Percentiles rank a stretch among this genome's conserved stretches.
phyloP scores from a whole-genome alignment of 35 echinoderm and acorn worm genomes.

The Acanthaster planci region DNA sequence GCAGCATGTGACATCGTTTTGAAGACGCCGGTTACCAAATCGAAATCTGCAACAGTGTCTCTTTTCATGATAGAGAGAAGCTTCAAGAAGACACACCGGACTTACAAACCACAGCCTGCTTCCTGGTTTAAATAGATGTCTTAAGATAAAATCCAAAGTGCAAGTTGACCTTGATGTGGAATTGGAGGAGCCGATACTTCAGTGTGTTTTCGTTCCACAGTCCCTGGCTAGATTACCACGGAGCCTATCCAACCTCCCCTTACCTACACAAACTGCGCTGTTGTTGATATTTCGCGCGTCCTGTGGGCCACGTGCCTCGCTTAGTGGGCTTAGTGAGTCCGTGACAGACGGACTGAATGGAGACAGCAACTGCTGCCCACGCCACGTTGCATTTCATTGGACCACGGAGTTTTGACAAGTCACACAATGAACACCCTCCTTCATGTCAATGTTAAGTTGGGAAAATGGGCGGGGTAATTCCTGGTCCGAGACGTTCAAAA shows the following conservation, averaged over 20 bases:
- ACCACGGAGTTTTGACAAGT: constrained; percentile 28
- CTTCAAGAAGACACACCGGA: no score
- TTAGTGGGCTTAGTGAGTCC: constrained; percentile 2
- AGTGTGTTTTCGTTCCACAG: background rate
- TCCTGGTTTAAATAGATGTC: background rate
- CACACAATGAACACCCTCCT: constrained; percentile 14
- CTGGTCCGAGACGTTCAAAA: background rate
- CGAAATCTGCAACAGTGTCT: background rate
- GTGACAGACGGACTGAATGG: constrained; percentile 11
- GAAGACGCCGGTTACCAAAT: constrained; percentile 14
- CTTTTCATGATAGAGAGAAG: constrained; percentile 7
- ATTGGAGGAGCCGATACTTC: background rate
- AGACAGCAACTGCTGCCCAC: background rate
- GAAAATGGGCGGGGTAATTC: background rate
- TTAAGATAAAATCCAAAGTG: background rate
- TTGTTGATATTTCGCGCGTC: constrained; percentile 17
- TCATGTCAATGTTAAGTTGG: constrained; percentile 3
- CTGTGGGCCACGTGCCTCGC: constrained; percentile 17
- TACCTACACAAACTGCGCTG: constrained; percentile 21
- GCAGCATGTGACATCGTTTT: constrained; percentile 9
- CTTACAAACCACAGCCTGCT: no score
- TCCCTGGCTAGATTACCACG: background rate
- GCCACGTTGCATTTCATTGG: background rate
- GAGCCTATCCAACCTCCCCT: constrained; percentile 12
- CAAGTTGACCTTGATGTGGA: constrained; percentile 20